These are phyloP conservation scores for Merops nubicus DNA, from an alignment of 2,113 vertebrate species.

Conservation along the genomic window DNA sequence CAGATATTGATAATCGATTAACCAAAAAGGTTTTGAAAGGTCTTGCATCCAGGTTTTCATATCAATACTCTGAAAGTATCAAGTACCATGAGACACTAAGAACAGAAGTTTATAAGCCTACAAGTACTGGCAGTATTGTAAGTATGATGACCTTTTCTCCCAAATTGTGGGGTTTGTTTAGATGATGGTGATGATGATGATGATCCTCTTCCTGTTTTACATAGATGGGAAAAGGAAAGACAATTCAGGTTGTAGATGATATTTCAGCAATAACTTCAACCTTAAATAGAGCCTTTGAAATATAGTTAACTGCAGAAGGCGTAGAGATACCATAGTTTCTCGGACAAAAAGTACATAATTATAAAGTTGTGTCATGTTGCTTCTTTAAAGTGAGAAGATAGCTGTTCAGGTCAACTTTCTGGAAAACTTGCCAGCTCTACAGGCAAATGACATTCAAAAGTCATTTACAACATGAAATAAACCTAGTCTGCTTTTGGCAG, in stretches of 20 bases:
- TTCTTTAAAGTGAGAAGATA: not conserved
- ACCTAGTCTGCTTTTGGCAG: no score
- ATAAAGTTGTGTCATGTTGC: not conserved
- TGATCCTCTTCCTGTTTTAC: not conserved
- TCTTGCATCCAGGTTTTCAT: not conserved
- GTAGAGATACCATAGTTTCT: not conserved
- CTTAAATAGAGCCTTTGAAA: not conserved
- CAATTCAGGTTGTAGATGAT: not conserved
- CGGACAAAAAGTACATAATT: not conserved
- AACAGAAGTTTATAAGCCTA: not conserved
- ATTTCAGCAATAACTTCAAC: not conserved
- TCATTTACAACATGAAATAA: not conserved
- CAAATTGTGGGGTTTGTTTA: not conserved
- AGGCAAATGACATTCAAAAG: not conserved
- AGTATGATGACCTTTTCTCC: not conserved
- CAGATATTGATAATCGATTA: fast-evolving
- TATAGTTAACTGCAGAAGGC: not conserved
- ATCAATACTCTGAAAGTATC: not conserved
- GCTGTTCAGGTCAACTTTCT: not conserved
- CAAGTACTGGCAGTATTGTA: not conserved
- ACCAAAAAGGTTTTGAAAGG: not conserved
- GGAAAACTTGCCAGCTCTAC: not conserved
- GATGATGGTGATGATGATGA: no score
- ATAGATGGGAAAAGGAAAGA: not conserved
- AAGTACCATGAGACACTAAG: not conserved